Percentiles rank a stretch among this genome's conserved stretches.
Conservation (phyloP, 2,888 invertebrate genomes). For the Brassicogethes aeneus region DNA sequence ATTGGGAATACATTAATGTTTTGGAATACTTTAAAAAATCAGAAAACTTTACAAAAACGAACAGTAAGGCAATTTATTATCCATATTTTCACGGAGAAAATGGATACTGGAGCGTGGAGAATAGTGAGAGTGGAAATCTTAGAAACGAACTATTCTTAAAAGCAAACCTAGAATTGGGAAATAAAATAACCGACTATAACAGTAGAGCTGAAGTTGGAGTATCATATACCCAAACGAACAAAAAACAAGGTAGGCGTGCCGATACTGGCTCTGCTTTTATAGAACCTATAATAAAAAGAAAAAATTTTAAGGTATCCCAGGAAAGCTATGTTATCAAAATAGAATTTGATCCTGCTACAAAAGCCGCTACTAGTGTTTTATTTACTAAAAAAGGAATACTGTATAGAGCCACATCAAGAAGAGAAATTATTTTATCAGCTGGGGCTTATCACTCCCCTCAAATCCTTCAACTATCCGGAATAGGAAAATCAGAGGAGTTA, state of each 20-base stretch:
- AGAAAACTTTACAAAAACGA: not conserved
- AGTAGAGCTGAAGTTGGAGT: not conserved
- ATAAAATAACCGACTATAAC: not conserved
- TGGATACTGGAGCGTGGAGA: not conserved
- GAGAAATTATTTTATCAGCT: slow-evolving; percentile 1
- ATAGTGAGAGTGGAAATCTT: slow-evolving; percentile 20
- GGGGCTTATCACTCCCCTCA: not conserved
- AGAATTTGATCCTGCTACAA: not conserved
- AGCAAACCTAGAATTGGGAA: not conserved
- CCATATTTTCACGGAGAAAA: not conserved
- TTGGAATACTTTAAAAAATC: slow-evolving; percentile 1
- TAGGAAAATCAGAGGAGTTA: not conserved
- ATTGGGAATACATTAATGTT: not conserved
- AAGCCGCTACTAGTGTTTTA: not conserved
- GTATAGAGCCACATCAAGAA: not conserved
- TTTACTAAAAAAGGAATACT: not conserved
- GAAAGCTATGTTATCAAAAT: not conserved
- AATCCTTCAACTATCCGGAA: not conserved
- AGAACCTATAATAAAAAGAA: not conserved
- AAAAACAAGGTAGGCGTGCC: not conserved
- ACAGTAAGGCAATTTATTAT: not conserved
- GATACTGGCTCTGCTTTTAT: not conserved
- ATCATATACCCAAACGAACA: not conserved
- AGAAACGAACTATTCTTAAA: not conserved
- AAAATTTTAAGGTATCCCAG: not conserved